Percentiles rank a stretch among this genome's conserved stretches.
phyloP scores from a whole-genome alignment of 2,113 vertebrate species.

The Petromus typicus region DNA sequence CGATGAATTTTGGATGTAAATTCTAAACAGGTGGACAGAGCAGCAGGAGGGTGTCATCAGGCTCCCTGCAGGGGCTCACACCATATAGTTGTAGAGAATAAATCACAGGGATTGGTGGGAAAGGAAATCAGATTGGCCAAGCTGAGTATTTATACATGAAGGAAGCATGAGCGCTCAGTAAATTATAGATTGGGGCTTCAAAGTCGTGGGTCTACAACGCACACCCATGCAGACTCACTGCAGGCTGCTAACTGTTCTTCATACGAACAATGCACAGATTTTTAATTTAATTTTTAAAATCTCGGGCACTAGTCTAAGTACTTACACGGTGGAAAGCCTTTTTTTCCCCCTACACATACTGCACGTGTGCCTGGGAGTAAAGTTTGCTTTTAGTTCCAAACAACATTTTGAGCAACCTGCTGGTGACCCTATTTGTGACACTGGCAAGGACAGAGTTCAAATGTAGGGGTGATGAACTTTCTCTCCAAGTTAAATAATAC shows the following conservation, averaged over 20 bases:
- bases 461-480: constrained; percentile 30
- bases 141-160: constrained; percentile 78
- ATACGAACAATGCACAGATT: constrained; percentile 21
- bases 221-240: constrained; percentile 6
- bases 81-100: constrained; percentile 78
- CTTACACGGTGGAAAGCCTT: constrained; percentile 37
- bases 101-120: constrained; percentile 72
- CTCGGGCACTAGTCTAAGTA: neutral
- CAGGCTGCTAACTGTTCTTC: constrained; percentile 46
- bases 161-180: constrained; percentile 76
- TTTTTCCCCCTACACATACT: neutral
- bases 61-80: constrained; percentile 77
- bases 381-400: constrained; percentile 40
- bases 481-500: neutral
- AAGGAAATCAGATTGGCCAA: constrained; percentile 84
- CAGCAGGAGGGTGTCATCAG: constrained; percentile 78
- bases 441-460: constrained; percentile 5
- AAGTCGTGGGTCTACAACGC: neutral
- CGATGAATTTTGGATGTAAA: constrained; percentile 84
- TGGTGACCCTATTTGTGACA: constrained; percentile 46
- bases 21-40: constrained; percentile 86
- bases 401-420: neutral
- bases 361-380: constrained; percentile 23
- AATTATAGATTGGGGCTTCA: constrained; percentile 72
- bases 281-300: constrained; percentile 64